phyloP scores from a whole-genome alignment of 1,140 invertebrate species.

The Drosophila sp. region DNA sequence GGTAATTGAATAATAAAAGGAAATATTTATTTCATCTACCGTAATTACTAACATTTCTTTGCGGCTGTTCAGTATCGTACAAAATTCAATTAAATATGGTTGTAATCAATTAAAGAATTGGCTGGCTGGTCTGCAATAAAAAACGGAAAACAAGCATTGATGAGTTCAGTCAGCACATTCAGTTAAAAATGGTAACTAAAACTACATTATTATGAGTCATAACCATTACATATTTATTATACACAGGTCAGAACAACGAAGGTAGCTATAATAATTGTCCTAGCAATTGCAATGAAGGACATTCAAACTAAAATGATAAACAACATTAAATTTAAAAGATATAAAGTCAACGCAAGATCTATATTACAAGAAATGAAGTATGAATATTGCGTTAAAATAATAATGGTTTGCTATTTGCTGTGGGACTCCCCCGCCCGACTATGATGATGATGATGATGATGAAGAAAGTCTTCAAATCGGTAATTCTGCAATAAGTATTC shows the following conservation, averaged over 20 bases:
- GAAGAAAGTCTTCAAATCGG: neutral
- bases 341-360: neutral
- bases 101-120: constrained; percentile 14
- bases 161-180: neutral
- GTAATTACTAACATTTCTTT: neutral
- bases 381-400: constrained; percentile 54
- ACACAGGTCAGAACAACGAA: neutral
- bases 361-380: neutral
- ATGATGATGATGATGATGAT: constrained; percentile 2
- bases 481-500: neutral
- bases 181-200: constrained; percentile 5
- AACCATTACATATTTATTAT: neutral
- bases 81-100: constrained; percentile 3
- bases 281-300: neutral
- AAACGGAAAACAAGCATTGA: neutral
- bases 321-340: neutral
- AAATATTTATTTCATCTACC: too few species aligned
- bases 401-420: constrained; percentile 34
- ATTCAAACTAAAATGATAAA: neutral
- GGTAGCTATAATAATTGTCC: neutral
- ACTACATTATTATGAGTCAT: neutral
- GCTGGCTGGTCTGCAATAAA: neutral
- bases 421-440: constrained; percentile 31
- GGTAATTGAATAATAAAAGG: too few species aligned
- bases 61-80: neutral